Percentiles rank a stretch among this genome's conserved stretches.
Evolutionary conservation across 2,888 invertebrate genomes (phyloP).

Genomic region (Sussaba pulchella): DNA sequence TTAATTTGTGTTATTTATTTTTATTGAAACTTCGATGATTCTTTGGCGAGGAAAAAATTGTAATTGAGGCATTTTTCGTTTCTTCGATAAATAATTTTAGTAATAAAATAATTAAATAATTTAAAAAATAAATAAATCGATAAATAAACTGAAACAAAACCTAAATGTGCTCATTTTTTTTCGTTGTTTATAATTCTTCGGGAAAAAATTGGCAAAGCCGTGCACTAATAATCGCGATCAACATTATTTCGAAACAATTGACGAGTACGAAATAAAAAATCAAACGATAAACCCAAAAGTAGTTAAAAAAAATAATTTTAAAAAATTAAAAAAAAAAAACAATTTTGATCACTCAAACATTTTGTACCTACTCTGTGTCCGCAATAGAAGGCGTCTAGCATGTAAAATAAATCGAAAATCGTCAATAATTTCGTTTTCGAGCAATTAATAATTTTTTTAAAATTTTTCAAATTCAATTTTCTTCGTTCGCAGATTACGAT

Average conservation of each 20-base stretch:
- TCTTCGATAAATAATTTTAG: too few species aligned
- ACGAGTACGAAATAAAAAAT: not conserved
- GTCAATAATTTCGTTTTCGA: slow-evolving; percentile 75
- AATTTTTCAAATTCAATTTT: too few species aligned
- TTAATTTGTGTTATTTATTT: too few species aligned
- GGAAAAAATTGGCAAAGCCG: slow-evolving; percentile 14
- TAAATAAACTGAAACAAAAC: too few species aligned
- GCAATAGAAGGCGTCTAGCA: slow-evolving; percentile 83
- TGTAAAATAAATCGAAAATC: slow-evolving; percentile 81
- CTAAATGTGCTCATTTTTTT: not conserved
- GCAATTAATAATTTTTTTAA: slow-evolving; percentile 53
- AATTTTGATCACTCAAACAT: slow-evolving; percentile 66
- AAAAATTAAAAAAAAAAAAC: slow-evolving; percentile 20
- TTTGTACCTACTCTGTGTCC: slow-evolving; percentile 83
- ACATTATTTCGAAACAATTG: slow-evolving; percentile 12
- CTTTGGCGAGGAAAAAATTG: too few species aligned
- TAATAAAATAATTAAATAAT: too few species aligned
- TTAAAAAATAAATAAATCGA: too few species aligned
- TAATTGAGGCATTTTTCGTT: too few species aligned
- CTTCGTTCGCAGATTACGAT: slow-evolving; percentile 19
- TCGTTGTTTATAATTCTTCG: too few species aligned
- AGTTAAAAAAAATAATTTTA: slow-evolving; percentile 16
- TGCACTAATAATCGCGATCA: slow-evolving; percentile 34
- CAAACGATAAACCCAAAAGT: slow-evolving; percentile 5
- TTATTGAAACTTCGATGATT: too few species aligned